Conservation (phyloP, 2,888 invertebrate species). For the Tenthredo notha region DNA sequence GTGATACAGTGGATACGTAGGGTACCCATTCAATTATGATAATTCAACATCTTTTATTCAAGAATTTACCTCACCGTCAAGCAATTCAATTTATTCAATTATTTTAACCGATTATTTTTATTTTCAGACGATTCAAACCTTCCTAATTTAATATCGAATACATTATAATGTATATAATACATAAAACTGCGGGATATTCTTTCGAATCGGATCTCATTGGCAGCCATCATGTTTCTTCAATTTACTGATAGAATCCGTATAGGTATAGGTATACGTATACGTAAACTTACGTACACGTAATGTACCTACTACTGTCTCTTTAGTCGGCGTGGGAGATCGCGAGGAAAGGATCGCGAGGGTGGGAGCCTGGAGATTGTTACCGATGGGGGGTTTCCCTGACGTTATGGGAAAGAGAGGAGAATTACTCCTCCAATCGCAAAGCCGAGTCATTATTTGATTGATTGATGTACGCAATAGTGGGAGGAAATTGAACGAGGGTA, state of each 20-base stretch:
- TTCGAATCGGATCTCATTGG: background rate
- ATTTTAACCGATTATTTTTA: background rate
- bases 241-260: constrained; percentile 13
- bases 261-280: background rate
- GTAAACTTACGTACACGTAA: too few species aligned
- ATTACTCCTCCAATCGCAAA: constrained; percentile 25
- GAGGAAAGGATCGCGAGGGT: constrained; percentile 21
- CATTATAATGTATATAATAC: background rate
- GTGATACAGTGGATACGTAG: background rate
- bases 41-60: constrained; percentile 38
- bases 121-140: background rate
- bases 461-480: constrained; percentile 36
- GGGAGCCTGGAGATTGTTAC: constrained; percentile 43
- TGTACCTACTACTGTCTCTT: background rate
- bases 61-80: background rate
- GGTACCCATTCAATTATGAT: constrained; percentile 23
- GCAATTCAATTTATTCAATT: background rate
- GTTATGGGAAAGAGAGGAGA: constrained; percentile 30
- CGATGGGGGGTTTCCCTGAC: constrained; percentile 27
- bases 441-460: constrained; percentile 31
- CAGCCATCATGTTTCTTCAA: constrained; percentile 39
- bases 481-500: background rate
- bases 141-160: constrained; percentile 1
- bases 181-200: background rate
- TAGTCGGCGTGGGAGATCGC: constrained; percentile 43